A percentile compares a stretch with the other conserved stretches of the same genome.
Conservation (phyloP, 2,888 invertebrate species). For the Drosophila antonietae region DNA sequence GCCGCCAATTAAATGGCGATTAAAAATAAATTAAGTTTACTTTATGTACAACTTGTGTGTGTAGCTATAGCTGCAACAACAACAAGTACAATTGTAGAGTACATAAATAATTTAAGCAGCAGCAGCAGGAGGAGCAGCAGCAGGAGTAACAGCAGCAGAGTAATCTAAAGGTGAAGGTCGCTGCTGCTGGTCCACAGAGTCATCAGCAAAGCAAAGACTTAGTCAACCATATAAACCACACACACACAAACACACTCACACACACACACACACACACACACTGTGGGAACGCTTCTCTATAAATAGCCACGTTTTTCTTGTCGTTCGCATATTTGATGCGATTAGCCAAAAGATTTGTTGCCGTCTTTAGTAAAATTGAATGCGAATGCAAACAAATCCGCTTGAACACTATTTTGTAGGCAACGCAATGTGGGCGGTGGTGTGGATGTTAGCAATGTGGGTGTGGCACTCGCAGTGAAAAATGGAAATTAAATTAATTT, state of each 20-base stretch:
- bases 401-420: conserved; percentile 32
- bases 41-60: conserved; percentile 56
- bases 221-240: conserved; percentile 30
- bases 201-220: conserved; percentile 39
- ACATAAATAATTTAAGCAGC: conserved; percentile 44
- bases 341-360: conserved; percentile 67
- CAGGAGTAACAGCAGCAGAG: background rate
- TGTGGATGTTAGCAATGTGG: background rate
- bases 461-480: conserved; percentile 26
- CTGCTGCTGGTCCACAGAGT: conserved; percentile 18
- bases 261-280: background rate
- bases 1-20: conserved; percentile 75
- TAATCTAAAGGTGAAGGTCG: conserved; percentile 68
- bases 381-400: conserved; percentile 52
- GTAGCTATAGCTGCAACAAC: conserved; percentile 46
- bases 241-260: conserved; percentile 13
- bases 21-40: conserved; percentile 79
- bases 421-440: background rate
- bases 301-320: conserved; percentile 51
- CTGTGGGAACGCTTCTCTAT: conserved; percentile 18
- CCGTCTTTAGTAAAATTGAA: conserved; percentile 60
- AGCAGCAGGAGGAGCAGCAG: background rate
- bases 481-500: conserved; percentile 54
- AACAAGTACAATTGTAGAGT: conserved; percentile 21
- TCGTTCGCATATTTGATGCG: conserved; percentile 60